Evolutionary conservation across 1,140 invertebrate species (phyloP).

Genomic region (Vanessa atalanta): DNA sequence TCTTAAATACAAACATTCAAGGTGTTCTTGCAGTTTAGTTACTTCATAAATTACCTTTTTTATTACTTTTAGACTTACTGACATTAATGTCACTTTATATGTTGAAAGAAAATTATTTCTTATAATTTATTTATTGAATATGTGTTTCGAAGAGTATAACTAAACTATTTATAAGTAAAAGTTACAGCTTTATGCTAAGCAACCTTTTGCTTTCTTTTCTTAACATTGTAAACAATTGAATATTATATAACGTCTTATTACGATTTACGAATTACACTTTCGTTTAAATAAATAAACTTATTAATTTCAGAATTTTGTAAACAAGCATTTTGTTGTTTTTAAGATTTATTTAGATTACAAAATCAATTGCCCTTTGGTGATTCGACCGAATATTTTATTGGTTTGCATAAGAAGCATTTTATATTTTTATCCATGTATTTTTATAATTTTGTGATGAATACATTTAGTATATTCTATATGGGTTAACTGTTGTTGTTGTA

Average conservation of each 20-base stretch:
- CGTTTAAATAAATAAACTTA: background rate
- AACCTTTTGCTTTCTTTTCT: background rate
- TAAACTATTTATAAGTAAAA: too few relatives aligned
- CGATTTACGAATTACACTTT: slow-evolving; percentile 1
- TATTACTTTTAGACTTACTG: background rate
- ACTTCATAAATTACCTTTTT: background rate
- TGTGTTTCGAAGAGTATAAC: too few relatives aligned
- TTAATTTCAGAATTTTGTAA: background rate
- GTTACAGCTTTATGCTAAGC: too few relatives aligned
- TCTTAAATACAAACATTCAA: background rate
- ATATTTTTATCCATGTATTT: too few relatives aligned
- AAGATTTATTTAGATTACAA: background rate
- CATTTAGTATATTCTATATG: too few relatives aligned
- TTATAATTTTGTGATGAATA: too few relatives aligned
- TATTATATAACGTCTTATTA: background rate
- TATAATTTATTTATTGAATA: too few relatives aligned
- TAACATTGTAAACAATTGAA: background rate
- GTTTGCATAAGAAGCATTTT: background rate
- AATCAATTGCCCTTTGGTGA: background rate
- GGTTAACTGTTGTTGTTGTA: too few relatives aligned
- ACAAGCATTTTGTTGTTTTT: background rate
- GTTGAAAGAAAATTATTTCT: too few relatives aligned
- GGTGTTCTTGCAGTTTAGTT: background rate
- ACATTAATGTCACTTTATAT: too few relatives aligned
- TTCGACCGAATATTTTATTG: background rate